Evolutionary conservation across 1,140 invertebrate genomes (phyloP).

Genomic region (Bicyclus anynana): DNA sequence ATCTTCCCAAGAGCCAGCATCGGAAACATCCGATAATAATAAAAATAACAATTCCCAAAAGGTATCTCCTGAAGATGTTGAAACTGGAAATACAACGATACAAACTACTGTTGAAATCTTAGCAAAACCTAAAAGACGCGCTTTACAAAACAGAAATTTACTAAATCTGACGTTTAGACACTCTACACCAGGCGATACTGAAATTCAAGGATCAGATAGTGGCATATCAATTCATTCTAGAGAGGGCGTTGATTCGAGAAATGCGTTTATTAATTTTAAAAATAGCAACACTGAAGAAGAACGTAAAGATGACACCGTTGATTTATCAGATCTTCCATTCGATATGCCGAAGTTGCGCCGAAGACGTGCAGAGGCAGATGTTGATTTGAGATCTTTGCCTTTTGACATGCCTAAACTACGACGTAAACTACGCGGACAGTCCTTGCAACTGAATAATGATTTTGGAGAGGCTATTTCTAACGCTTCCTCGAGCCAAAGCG

Average conservation of each 20-base stretch:
- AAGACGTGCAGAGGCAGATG: slow-evolving; percentile 81
- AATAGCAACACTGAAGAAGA: slow-evolving; percentile 74
- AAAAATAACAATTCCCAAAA: slow-evolving; percentile 87
- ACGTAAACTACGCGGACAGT: slow-evolving; percentile 80
- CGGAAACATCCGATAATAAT: slow-evolving; percentile 87
- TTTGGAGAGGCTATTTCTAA: slow-evolving; percentile 82
- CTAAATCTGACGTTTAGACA: slow-evolving; percentile 83
- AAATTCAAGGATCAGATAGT: slow-evolving; percentile 90
- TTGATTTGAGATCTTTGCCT: slow-evolving; percentile 87
- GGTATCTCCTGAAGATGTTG: slow-evolving; percentile 80
- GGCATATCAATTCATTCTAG: slow-evolving; percentile 90
- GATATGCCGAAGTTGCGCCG: slow-evolving; percentile 93
- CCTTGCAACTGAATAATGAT: slow-evolving; percentile 64
- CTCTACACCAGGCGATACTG: slow-evolving; percentile 81
- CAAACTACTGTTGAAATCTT: slow-evolving; percentile 70
- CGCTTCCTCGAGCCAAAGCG: slow-evolving; percentile 87
- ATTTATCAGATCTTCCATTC: slow-evolving; percentile 88
- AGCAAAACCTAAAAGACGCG: slow-evolving; percentile 79
- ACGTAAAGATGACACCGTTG: slow-evolving; percentile 70
- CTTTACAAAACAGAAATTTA: slow-evolving; percentile 86
- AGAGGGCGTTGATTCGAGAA: slow-evolving; percentile 83
- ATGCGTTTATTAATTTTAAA: slow-evolving; percentile 79
- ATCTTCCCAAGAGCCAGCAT: slow-evolving; percentile 90
- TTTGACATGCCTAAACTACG: slow-evolving; percentile 94
- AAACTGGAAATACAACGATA: slow-evolving; percentile 71